Percentiles rank a stretch among this genome's conserved stretches.
Conservation (phyloP, 2,113 vertebrate species). For the Egretta garzetta region DNA sequence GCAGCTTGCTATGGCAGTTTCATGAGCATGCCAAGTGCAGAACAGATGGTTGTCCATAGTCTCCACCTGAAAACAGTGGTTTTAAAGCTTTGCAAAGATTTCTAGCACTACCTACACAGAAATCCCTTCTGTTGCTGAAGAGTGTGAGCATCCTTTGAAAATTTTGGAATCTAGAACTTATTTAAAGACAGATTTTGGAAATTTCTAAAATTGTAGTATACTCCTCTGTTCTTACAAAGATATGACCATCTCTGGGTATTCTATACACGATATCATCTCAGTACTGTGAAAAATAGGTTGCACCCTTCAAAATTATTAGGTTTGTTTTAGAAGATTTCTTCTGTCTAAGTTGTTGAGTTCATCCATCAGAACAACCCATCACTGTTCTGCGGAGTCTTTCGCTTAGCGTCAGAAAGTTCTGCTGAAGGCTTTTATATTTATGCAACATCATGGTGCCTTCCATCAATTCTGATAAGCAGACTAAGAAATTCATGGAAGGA, state of each 20-base stretch:
- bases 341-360: neutral
- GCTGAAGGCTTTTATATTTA: neutral
- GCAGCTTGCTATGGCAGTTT: neutral
- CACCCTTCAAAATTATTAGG: neutral
- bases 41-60: neutral
- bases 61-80: neutral
- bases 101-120: neutral
- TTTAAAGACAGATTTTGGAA: neutral
- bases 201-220: neutral
- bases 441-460: neutral
- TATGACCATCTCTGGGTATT: neutral
- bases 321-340: neutral
- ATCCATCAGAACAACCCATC: neutral
- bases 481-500: neutral
- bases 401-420: neutral
- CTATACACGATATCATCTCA: rapidly evolving
- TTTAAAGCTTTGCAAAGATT: neutral
- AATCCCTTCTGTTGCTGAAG: neutral
- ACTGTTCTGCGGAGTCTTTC: neutral
- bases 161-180: neutral
- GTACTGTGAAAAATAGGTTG: neutral
- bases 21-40: neutral
- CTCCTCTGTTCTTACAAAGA: neutral
- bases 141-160: neutral
- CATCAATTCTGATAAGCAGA: neutral